Base-by-base conservation (phyloP, 2,797 vertebrate genomes). In the Tiaroga cobitis region DNA sequence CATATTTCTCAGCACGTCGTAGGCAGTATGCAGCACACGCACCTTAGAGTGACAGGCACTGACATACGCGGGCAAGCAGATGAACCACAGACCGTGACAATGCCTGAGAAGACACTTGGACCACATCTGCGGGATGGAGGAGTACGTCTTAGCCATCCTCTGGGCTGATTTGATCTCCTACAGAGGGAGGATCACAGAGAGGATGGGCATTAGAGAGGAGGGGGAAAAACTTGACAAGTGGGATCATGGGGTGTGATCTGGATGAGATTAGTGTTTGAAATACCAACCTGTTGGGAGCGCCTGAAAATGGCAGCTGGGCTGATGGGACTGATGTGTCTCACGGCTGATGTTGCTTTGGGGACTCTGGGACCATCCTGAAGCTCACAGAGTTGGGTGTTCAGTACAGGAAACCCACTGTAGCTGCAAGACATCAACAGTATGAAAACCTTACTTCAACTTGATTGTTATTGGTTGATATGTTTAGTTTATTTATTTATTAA, bases 101-200 rank as follows among this genome's bases (percentile, higher is more conserved):
- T 99, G 97, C 18, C 97, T 95, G 76, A 99, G 92, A 32, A 99
- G 94, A 93, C 98, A 99, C 91, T 96, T 96, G 89, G 98, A 99
- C 98, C 98, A 99, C 98, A 99, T 97, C 91, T 99, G 97, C 80
- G 98, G 98, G 90, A 99, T 95, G 46, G 97, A 97, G 1, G 98
- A 98, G 84, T 98, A 96, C 54, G 96, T 96, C 93, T 97, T 98
- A 21, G 98, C 97, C 91, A 98, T 97, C 92, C 95, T 97, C 92
- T 99, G 98, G 21, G 98, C 97, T 51, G 96, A 97, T 92, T 96
- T 97, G 79, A 99, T 99, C 95, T 99, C 98, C 98, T 99, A 93
- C 84, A 82, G 46, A 82, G 84, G 39, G 16, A 32, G 24, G 74
- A 77, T 75, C 67, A 39, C 51, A 84, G 41, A 75, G 43, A 80